A percentile compares a stretch with the other conserved stretches of the same genome.
Evolutionary conservation across 2,888 invertebrate genomes (phyloP).

Genomic region (Dryadula phaetusa): DNA sequence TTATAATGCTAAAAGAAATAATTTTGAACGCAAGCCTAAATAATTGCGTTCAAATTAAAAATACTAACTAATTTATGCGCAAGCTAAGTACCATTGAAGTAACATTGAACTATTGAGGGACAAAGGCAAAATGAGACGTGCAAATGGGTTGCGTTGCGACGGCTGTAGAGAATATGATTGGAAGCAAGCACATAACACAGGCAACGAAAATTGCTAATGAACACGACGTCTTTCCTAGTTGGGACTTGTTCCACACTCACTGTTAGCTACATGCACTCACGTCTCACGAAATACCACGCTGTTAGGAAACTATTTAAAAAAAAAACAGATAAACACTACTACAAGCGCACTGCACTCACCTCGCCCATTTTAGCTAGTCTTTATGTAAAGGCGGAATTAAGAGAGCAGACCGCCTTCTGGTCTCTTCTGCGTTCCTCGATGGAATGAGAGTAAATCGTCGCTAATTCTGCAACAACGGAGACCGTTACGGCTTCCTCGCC

Average conservation of each 20-base stretch:
- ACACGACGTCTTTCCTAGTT: conserved; percentile 44
- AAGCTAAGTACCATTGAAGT: conserved; percentile 42
- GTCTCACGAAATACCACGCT: conserved; percentile 73
- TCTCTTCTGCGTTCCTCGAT: conserved; percentile 79
- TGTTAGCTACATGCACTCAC: conserved; percentile 74
- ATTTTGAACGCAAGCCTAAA: conserved; percentile 27
- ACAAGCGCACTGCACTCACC: conserved; percentile 81
- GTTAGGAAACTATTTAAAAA: conserved; percentile 59
- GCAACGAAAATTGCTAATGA: conserved; percentile 50
- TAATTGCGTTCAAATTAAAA: conserved; percentile 29
- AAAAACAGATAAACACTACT: conserved; percentile 77
- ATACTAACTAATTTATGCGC: conserved; percentile 49
- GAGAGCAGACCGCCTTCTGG: conserved; percentile 79
- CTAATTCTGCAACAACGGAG: conserved; percentile 83
- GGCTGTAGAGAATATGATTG: conserved; percentile 52
- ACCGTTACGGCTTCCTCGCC: conserved; percentile 79
- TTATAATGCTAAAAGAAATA: conserved; percentile 15
- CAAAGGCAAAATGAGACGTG: conserved; percentile 65
- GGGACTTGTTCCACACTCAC: conserved; percentile 67
- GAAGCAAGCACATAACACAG: conserved; percentile 63
- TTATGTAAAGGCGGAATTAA: conserved; percentile 79
- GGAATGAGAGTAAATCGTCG: conserved; percentile 76
- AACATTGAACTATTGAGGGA: conserved; percentile 53
- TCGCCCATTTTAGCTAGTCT: conserved; percentile 84
- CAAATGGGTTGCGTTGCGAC: conserved; percentile 55